phyloP scores from a whole-genome alignment of 2,113 vertebrate genomes.

The Alexandromys fortis region DNA sequence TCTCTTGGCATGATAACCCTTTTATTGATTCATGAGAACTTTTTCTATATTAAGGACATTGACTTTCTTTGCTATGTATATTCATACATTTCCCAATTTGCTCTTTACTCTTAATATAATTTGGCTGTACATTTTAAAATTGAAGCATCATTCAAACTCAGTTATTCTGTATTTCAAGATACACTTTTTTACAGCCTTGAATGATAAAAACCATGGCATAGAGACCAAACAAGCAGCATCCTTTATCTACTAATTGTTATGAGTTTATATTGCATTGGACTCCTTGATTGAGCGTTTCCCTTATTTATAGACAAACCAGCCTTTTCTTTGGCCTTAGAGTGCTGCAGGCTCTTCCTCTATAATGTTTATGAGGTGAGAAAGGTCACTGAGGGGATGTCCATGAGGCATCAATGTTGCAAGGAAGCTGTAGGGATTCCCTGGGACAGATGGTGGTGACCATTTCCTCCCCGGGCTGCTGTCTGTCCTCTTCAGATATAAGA shows the following conservation, averaged over 20 bases:
- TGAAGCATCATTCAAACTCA: not conserved
- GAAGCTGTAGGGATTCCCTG: not conserved
- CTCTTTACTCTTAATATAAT: not conserved
- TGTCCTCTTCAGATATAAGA: not conserved
- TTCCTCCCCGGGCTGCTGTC: not conserved
- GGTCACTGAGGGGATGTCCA: too few species aligned
- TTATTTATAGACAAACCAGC: not conserved
- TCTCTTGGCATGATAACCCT: not conserved
- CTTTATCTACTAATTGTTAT: not conserved
- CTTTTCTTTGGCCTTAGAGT: not conserved
- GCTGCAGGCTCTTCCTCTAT: not conserved
- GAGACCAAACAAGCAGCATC: not conserved
- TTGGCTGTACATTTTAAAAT: not conserved
- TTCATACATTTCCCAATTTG: conserved; percentile 2
- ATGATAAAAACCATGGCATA: not conserved
- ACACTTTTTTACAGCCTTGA: not conserved
- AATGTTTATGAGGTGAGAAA: not conserved
- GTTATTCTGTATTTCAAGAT: not conserved
- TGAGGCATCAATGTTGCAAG: not conserved
- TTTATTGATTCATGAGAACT: conserved; percentile 35
- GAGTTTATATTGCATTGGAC: not conserved
- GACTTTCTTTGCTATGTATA: not conserved
- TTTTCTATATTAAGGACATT: conserved; percentile 28
- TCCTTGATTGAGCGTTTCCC: not conserved
- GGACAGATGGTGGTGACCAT: not conserved